Evolutionary conservation across 30 jellyfish, hydroid and myxozoan genomes (phyloP).

Genomic region (Cassiopea andromeda): DNA sequence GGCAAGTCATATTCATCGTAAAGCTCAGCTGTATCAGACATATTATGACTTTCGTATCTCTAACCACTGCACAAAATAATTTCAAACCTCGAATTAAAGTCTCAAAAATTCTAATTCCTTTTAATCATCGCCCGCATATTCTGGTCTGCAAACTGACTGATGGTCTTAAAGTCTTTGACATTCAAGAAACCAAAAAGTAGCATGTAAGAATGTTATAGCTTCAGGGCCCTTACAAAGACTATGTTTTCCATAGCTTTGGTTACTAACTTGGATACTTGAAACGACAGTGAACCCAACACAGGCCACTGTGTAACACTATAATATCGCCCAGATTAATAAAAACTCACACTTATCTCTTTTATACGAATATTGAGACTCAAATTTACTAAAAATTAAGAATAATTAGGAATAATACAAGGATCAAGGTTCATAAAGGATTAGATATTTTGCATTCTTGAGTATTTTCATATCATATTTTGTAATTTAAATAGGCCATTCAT

Average conservation of each 20-base stretch:
- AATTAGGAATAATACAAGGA: no score
- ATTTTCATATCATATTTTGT: no score
- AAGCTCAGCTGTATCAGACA: background rate
- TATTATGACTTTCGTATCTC: background rate
- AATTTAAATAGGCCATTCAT: no score
- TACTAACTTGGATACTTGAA: background rate
- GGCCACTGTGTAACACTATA: background rate
- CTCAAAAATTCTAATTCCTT: background rate
- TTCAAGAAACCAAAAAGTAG: slow-evolving; percentile 17
- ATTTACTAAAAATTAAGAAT: no score
- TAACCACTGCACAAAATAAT: slow-evolving; percentile 2
- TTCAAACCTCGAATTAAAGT: slow-evolving; percentile 7
- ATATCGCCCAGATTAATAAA: background rate
- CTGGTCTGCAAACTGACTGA: slow-evolving; percentile 18
- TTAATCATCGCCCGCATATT: slow-evolving; percentile 15
- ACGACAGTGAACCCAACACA: background rate
- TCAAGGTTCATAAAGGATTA: no score
- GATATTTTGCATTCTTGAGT: no score
- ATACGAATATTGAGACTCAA: no score
- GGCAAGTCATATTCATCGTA: background rate
- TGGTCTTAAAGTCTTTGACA: slow-evolving; percentile 23
- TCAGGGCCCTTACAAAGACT: background rate
- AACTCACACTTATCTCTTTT: no score
- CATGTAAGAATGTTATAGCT: background rate
- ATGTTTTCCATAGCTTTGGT: background rate